These are phyloP conservation scores for Anguilla japonica DNA, from an alignment of 2,113 vertebrate species.

Conservation along the genomic window DNA sequence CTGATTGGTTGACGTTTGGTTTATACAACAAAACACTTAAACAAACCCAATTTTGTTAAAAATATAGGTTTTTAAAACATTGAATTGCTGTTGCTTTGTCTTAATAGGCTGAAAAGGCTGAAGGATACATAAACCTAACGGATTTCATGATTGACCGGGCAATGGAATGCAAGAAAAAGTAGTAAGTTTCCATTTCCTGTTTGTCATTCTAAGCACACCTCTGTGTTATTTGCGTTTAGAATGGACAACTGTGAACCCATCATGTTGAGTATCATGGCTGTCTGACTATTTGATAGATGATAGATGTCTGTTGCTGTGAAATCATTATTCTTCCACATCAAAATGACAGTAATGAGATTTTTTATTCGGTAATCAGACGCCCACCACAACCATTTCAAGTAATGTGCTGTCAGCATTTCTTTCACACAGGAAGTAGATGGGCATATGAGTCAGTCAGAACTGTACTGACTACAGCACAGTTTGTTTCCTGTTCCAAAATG, in stretches of 20 bases:
- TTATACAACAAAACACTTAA: neutral
- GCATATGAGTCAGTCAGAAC: neutral
- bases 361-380: neutral
- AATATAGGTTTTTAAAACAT: neutral
- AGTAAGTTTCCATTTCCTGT: conserved; percentile 75
- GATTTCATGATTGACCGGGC: conserved; percentile 91
- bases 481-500: neutral
- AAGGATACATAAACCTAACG: conserved; percentile 90
- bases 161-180: conserved; percentile 94
- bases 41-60: no score
- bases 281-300: neutral
- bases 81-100: conserved; percentile 16
- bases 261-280: neutral
- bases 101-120: conserved; percentile 91
- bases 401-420: neutral
- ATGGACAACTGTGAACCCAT: neutral
- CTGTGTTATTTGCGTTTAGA: neutral
- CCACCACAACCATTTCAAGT: neutral
- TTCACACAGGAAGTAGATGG: neutral
- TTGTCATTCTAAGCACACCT: neutral
- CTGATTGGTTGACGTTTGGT: neutral
- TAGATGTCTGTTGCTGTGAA: neutral
- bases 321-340: neutral
- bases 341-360: neutral
- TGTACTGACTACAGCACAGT: neutral